Base-by-base conservation (phyloP, 1,140 invertebrate species). In the Ylistrum balloti region DNA sequence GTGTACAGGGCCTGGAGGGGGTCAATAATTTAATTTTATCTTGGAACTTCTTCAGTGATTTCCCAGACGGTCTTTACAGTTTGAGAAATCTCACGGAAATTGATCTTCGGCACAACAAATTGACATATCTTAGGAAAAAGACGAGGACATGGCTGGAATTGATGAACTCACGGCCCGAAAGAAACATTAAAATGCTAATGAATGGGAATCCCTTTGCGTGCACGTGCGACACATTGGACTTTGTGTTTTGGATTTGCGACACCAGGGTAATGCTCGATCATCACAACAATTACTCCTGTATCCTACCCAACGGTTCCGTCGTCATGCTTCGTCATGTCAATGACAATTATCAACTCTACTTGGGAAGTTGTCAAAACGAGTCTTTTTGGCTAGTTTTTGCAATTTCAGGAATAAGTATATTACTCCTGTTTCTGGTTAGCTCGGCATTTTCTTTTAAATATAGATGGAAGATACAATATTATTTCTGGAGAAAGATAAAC, bases 381-480 rank as follows among this genome's bases (percentile, higher is more conserved):
- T 74, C 56, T 74, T 74, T 74, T 11, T 74, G 56, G 56, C n/a
- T 74, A n/a, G 56, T 74, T n/a, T 74, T 74, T n/a, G 56, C 56
- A 28, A 74, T 74, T 28, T 74, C n/a, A 7, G 56, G 56, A n/a
- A 74, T 74, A 9, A 74, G 56, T 74, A 74, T 74, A 9, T 28
- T 74, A n/a, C 28, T 74, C 5, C 11, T 74, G 56, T 74, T 74
- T 1, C 56, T 74, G 3, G 56, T 74, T 3, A 17, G 2, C 0
- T 74, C 56, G n/a, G n/a, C 56, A n/a, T 74, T 74, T 28, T 22
- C n/a, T 74, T 74, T 74, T n/a, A 74, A 74, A 74, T 74, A 17
- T 28, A 74, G 56, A 28, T 74, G 56, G 56, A 74, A 74, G 11
- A 28, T 74, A 5, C 56, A 74, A 11, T 74, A 74, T 28, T 74